Conservation (phyloP, 2,113 vertebrate species). For the Todiramphus saurophagus region DNA sequence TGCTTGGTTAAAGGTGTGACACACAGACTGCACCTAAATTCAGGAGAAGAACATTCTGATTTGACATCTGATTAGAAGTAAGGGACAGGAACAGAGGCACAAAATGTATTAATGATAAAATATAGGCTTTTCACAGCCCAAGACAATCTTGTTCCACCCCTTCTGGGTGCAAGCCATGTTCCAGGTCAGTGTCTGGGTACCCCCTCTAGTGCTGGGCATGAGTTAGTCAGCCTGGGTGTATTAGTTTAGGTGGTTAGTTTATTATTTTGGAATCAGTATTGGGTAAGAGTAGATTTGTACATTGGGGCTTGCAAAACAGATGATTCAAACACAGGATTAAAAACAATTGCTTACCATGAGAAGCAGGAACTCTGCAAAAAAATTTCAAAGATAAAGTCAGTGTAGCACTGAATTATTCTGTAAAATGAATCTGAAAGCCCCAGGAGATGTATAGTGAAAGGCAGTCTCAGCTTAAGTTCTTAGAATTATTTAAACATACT, state of each 20-base stretch:
- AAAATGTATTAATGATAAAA: background rate
- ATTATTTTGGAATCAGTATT: background rate
- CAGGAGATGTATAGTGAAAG: background rate
- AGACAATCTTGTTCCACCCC: background rate
- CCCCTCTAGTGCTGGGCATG: background rate
- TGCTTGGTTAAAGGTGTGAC: background rate
- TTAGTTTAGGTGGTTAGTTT: background rate
- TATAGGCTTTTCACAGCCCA: background rate
- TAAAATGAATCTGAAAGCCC: background rate
- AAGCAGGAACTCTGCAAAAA: background rate
- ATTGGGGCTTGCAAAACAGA: background rate
- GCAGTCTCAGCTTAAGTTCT: background rate
- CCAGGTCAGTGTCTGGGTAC: background rate
- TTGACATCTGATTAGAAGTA: background rate
- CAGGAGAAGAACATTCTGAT: background rate
- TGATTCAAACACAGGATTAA: background rate
- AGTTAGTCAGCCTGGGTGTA: background rate
- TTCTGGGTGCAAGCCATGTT: background rate
- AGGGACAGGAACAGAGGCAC: background rate
- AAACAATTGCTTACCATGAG: background rate
- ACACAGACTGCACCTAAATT: background rate
- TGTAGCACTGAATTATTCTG: background rate
- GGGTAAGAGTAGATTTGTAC: background rate
- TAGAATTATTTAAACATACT: background rate
- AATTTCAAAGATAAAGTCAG: background rate